Base-by-base conservation (phyloP, 2,113 vertebrate genomes). In the Aptenodytes forsteri region DNA sequence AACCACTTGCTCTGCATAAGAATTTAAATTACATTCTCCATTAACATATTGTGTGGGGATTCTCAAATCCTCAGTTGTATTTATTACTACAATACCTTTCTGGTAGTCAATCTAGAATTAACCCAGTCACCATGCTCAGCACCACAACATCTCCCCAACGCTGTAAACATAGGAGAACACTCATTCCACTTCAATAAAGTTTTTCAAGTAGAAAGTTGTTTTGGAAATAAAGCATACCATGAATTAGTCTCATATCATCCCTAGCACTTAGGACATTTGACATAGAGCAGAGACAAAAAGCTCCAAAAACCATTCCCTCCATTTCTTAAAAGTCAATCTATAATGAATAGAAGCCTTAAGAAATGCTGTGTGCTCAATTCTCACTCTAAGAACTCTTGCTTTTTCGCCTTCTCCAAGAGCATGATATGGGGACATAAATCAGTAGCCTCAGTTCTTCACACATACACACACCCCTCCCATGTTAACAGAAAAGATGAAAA, bases 401-500 rank as follows among this genome's bases (percentile, higher is more conserved):
- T 66, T 66, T 52, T 25, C 38, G 22, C 42, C 36, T 90, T 89
- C 26, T 90, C 49, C 72, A 85, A 85, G 20, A 47, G 47, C 21
- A 56, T 34, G 77, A 81, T 81, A 70, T 13, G 17, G 61, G 21
- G 46, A 89, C 77, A 95, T 89, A 97, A 94, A 96, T 81, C 79
- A 90, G 83, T 69, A 94, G 27, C 54, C 69, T 95, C 40, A 62
- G 34, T 69, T 80, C 38, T 93, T 89, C 77, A 80, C 22, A 64
- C 36, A 23, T 29, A 30, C 49, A 38, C 61, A 10, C 67, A 52
- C 67, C 14, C 64, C 73, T 91, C 80, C 70, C 62, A 95, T 79
- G 69, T 94, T 64, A 87, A 70, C 54, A 93, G 65, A 73, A 90
- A 71, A 95, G 87, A 97, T 93, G 67, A 93, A 97, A 94, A 95